Conservation (phyloP, 1,140 invertebrate genomes). For the Hormaphis cornu region DNA sequence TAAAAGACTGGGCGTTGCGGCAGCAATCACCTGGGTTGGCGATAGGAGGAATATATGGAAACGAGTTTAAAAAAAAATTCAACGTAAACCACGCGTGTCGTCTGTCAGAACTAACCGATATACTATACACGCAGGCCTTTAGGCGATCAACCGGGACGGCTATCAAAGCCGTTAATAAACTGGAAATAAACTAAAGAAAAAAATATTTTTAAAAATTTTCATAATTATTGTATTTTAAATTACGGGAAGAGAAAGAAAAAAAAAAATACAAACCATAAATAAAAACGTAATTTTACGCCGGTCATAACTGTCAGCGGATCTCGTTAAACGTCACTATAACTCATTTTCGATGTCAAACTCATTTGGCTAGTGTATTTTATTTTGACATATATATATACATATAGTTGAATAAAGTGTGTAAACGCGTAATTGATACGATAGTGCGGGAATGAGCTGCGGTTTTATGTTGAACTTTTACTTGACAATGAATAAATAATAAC, state of each 20-base stretch:
- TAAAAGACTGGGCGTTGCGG: slow-evolving; percentile 18
- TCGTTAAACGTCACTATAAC: background rate
- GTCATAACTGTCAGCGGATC: background rate
- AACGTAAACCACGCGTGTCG: slow-evolving; percentile 23
- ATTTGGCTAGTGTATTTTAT: background rate
- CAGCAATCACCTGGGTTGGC: slow-evolving; percentile 9
- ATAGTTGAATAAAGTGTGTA: too few relatives aligned
- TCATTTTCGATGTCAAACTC: background rate
- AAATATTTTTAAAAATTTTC: background rate
- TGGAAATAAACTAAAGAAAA: background rate
- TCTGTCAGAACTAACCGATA: slow-evolving; percentile 25
- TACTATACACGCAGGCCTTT: background rate
- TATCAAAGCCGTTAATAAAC: slow-evolving; percentile 7
- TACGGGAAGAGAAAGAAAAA: background rate
- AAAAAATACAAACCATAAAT: slow-evolving; percentile 6
- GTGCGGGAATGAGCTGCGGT: too few relatives aligned
- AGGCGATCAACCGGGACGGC: background rate
- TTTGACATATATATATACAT: background rate
- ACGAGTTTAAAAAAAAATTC: slow-evolving; percentile 6
- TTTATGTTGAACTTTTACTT: too few relatives aligned
- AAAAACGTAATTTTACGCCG: slow-evolving; percentile 11
- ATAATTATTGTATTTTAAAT: slow-evolving; percentile 24
- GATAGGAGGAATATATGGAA: background rate
- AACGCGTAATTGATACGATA: too few relatives aligned
- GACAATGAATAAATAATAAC: too few relatives aligned